Conservation (phyloP, 2,888 invertebrate genomes). For the Drosophila monieri region DNA sequence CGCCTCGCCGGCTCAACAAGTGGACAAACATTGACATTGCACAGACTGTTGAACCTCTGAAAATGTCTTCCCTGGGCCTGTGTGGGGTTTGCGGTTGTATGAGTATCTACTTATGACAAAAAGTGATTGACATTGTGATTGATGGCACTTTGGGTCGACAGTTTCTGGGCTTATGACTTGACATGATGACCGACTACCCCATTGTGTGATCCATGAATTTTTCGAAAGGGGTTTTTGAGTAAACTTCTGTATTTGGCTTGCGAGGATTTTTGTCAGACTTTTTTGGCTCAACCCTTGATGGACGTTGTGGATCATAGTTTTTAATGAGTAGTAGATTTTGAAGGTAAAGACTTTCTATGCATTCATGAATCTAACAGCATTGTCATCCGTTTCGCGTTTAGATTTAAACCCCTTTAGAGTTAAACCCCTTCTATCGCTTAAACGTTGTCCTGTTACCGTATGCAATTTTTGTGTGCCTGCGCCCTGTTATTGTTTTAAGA, state of each 20-base stretch:
- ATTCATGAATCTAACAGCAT: too few species aligned
- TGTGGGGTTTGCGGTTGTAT: slow-evolving; percentile 11
- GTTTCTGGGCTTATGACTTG: slow-evolving; percentile 61
- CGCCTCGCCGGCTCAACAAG: slow-evolving; percentile 63
- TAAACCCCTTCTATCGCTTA: neutral
- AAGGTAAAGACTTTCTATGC: neutral
- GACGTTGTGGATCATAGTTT: neutral
- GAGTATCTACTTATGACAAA: slow-evolving; percentile 62
- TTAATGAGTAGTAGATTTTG: neutral
- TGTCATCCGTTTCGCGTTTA: too few species aligned
- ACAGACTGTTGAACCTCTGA: slow-evolving; percentile 53
- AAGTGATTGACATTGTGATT: slow-evolving; percentile 77
- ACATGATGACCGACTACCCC: slow-evolving; percentile 52
- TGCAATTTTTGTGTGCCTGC: neutral
- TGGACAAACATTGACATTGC: slow-evolving; percentile 73
- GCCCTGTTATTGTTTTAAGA: neutral
- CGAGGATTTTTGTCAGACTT: slow-evolving; percentile 11
- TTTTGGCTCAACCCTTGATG: neutral
- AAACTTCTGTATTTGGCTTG: slow-evolving; percentile 7
- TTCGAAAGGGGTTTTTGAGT: slow-evolving; percentile 18
- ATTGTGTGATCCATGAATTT: slow-evolving; percentile 35
- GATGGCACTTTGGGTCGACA: slow-evolving; percentile 62
- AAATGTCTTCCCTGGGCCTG: slow-evolving; percentile 34
- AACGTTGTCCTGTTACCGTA: neutral
- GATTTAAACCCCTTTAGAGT: too few species aligned